Percentiles rank a stretch among this genome's conserved stretches.
Evolutionary conservation across 2,113 vertebrate genomes (phyloP).

Genomic region (Gymnogyps californianus): DNA sequence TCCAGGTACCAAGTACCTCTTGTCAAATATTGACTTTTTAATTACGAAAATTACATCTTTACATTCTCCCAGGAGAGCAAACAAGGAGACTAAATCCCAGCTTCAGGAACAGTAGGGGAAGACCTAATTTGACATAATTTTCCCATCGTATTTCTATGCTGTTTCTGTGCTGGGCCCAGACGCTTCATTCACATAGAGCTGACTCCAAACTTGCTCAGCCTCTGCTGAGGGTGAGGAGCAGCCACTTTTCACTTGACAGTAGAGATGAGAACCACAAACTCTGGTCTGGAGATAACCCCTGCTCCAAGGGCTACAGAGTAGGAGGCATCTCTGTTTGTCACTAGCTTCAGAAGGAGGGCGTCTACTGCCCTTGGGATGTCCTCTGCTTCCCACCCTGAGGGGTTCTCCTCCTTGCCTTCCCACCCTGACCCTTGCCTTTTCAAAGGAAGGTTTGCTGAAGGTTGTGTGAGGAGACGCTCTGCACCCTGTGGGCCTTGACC

Average conservation of each 20-base stretch:
- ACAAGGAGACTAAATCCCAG: background rate
- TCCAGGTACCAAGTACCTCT: background rate
- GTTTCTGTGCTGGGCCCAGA: background rate
- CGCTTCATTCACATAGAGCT: rapidly evolving
- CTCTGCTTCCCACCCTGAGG: background rate
- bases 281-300: background rate
- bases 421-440: background rate
- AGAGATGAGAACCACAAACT: background rate
- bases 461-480: background rate
- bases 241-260: rapidly evolving
- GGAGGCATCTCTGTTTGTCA: background rate
- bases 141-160: background rate
- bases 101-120: background rate
- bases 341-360: background rate
- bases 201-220: background rate
- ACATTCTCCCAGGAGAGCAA: background rate
- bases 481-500: background rate
- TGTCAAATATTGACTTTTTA: conserved; percentile 13
- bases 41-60: background rate
- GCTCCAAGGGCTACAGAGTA: background rate
- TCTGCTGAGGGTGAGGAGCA: background rate
- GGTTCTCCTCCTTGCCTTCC: background rate
- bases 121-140: background rate
- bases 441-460: background rate
- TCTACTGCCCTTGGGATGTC: background rate